phyloP scores from a whole-genome alignment of 1,140 invertebrate species.

The Lepidostoma basale region DNA sequence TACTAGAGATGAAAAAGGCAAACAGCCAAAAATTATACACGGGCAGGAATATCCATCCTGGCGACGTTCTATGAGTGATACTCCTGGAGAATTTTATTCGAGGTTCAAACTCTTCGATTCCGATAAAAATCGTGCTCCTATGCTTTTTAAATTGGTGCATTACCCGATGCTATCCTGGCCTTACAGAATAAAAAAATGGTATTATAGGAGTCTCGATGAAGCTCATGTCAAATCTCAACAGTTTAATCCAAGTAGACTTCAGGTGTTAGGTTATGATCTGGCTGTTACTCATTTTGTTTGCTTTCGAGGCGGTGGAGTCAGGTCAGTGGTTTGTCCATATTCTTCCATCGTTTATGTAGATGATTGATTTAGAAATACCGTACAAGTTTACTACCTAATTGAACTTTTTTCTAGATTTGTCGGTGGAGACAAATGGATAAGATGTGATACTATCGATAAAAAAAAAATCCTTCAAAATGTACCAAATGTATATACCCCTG shows the following conservation, averaged over 20 bases:
- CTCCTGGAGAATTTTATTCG: not conserved
- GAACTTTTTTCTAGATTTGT: conserved; percentile 54
- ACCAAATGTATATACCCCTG: conserved; percentile 51
- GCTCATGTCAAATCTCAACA: conserved; percentile 46
- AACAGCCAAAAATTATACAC: not conserved
- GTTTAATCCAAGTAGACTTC: conserved; percentile 48
- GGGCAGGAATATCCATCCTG: conserved; percentile 7
- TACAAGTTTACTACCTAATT: too few relatives aligned
- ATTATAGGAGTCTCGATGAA: not conserved
- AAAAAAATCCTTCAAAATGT: conserved; percentile 45
- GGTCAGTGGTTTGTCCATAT: conserved; percentile 47
- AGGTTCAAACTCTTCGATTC: not conserved
- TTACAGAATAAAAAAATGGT: not conserved
- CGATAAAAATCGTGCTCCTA: not conserved
- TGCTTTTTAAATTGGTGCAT: not conserved
- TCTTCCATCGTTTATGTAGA: too few relatives aligned
- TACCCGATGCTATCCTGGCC: not conserved
- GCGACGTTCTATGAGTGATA: not conserved
- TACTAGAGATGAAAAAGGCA: not conserved
- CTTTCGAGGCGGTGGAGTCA: conserved; percentile 51
- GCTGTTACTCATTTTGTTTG: conserved; percentile 55
- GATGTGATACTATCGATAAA: conserved; percentile 41
- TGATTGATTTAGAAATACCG: too few relatives aligned
- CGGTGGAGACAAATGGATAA: conserved; percentile 51
- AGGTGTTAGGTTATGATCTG: conserved; percentile 52